Evolutionary conservation across 2,888 invertebrate species (phyloP).

Genomic region (Malthinus flaveolus): DNA sequence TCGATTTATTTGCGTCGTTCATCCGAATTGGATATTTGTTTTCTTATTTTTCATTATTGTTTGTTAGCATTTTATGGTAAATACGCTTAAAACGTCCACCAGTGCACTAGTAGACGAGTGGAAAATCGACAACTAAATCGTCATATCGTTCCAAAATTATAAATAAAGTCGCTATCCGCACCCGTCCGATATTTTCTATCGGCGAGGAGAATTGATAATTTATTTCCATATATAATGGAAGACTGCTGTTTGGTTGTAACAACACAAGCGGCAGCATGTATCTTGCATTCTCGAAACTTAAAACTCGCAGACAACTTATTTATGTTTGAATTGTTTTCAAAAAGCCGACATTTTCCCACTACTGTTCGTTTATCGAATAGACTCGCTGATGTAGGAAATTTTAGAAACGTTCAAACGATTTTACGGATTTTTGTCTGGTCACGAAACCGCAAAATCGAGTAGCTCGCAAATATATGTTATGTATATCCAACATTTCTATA

Average conservation of each 20-base stretch:
- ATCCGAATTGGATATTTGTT: slow-evolving; percentile 36
- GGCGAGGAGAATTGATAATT: slow-evolving; percentile 36
- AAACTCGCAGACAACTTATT: slow-evolving; percentile 56
- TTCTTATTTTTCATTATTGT: slow-evolving; percentile 26
- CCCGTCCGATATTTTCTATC: slow-evolving; percentile 17
- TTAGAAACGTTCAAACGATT: slow-evolving; percentile 51
- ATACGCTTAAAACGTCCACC: not conserved
- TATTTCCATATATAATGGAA: slow-evolving; percentile 47
- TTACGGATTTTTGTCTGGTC: slow-evolving; percentile 52
- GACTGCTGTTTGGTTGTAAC: slow-evolving; percentile 49
- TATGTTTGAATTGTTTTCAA: slow-evolving; percentile 58
- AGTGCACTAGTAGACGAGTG: too few species aligned
- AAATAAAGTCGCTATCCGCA: not conserved
- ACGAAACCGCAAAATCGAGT: slow-evolving; percentile 47
- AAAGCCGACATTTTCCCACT: slow-evolving; percentile 55
- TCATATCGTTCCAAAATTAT: not conserved
- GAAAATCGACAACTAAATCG: not conserved
- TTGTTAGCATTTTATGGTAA: slow-evolving; percentile 5
- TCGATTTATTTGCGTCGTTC: slow-evolving; percentile 40
- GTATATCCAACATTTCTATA: not conserved
- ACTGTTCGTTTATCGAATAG: slow-evolving; percentile 47
- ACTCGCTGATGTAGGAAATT: slow-evolving; percentile 47
- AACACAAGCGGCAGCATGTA: slow-evolving; percentile 52
- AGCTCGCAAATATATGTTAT: slow-evolving; percentile 3
- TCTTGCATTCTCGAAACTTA: slow-evolving; percentile 51